Conservation (phyloP, 1,140 invertebrate genomes). For the Neodiprion virginianus region DNA sequence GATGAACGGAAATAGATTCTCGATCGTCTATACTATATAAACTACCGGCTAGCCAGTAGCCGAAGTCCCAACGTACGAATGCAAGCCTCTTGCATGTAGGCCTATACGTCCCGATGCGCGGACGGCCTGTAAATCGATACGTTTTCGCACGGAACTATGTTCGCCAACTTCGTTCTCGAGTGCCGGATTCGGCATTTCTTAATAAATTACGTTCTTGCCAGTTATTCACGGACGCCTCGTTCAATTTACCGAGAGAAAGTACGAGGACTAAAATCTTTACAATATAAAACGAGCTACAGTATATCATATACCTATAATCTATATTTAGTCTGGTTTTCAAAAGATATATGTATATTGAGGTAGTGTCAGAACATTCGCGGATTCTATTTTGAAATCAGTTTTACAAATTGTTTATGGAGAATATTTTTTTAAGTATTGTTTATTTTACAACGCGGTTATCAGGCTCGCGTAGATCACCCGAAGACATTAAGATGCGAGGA, state of each 20-base stretch:
- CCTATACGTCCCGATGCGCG: not conserved
- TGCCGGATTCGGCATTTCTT: no score
- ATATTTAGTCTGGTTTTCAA: not conserved
- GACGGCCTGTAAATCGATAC: no score
- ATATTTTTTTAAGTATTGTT: not conserved
- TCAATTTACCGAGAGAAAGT: no score
- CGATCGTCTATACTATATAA: constrained; percentile 11
- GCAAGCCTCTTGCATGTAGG: not conserved
- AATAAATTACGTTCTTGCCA: no score
- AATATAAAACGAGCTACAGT: no score
- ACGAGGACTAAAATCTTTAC: no score
- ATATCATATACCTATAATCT: not conserved
- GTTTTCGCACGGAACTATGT: no score
- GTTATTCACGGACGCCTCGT: no score
- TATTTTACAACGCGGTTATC: not conserved
- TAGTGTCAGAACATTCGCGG: not conserved
- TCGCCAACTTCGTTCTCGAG: no score
- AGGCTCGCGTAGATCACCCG: not conserved
- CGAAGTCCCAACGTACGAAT: not conserved
- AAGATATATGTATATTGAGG: not conserved
- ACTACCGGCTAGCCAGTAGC: not conserved
- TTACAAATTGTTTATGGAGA: not conserved
- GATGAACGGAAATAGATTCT: constrained; percentile 20
- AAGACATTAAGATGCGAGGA: not conserved
- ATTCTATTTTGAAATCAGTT: not conserved